Evolutionary conservation across 2,888 invertebrate species (phyloP).

Genomic region (Parasteatoda lunata): DNA sequence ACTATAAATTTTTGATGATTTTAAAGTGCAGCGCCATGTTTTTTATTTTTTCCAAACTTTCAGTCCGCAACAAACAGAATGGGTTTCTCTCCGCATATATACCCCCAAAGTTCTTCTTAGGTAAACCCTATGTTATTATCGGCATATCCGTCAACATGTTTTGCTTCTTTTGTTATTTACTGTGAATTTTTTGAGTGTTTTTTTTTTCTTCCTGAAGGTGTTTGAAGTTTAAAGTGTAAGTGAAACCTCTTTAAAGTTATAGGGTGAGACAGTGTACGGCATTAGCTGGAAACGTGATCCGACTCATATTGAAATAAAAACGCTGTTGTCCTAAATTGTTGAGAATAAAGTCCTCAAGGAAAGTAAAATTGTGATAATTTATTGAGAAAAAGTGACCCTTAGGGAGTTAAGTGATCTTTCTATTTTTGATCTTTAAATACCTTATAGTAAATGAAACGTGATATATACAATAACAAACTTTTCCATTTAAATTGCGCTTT

Average conservation of each 20-base stretch:
- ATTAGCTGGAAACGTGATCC: slow-evolving; percentile 40
- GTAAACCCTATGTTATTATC: slow-evolving; percentile 40
- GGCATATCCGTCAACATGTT: slow-evolving; percentile 44
- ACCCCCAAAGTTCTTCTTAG: slow-evolving; percentile 26
- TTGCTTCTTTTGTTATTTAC: slow-evolving; percentile 8
- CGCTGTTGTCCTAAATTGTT: slow-evolving; percentile 49
- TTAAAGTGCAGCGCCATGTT: slow-evolving; percentile 66
- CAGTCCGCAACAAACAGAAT: slow-evolving; percentile 58
- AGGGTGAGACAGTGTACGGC: slow-evolving; percentile 7
- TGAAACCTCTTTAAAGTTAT: slow-evolving; percentile 49
- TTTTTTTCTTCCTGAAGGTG: neutral
- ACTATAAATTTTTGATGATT: slow-evolving; percentile 68
- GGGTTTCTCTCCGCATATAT: slow-evolving; percentile 30
- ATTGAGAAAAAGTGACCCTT: slow-evolving; percentile 1
- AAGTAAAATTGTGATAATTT: neutral
- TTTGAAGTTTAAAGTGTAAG: slow-evolving; percentile 29
- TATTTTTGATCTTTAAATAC: too few species aligned
- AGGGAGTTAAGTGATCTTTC: neutral
- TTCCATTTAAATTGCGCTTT: too few species aligned
- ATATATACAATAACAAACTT: too few species aligned
- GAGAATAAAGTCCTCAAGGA: neutral
- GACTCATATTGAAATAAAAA: slow-evolving; percentile 57
- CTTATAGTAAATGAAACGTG: too few species aligned
- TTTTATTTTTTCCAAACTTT: slow-evolving; percentile 10
- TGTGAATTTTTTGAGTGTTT: neutral